Evolutionary conservation across 2,797 vertebrate species (phyloP), one percentile per base, ranked within the genome.

Genomic region (Halcyon badia): DNA sequence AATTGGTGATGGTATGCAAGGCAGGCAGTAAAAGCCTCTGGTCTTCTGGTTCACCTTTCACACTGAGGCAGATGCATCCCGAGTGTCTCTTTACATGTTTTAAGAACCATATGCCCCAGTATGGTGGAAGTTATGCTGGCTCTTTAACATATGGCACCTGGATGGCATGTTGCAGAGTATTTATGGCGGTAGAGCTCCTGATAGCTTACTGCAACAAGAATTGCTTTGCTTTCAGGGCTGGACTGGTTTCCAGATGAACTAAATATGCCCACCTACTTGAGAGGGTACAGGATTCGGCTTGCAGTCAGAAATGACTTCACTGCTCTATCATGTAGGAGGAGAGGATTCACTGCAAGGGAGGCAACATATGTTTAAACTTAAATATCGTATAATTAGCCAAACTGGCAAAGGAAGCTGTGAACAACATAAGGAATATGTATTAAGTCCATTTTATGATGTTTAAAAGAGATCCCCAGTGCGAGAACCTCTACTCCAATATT

Each of bases 341-440:
- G 44, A 97, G 94, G 90, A 97, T 97, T 97, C 91, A 87, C 91
- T 97, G 95, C 88, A 97, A 97, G 95, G 96, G 93, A 97, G 77
- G 90, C 93, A 93, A 92, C 97, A 97, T 97, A 97, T 97, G 97
- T 97, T 97, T 97, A 96, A 97, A 95, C 96, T 95, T 97, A 97
- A 97, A 97, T 97, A 97, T 94, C 90, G 0, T 95, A 96, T 97
- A 96, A 97, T 97, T 97, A 97, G 90, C 90, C 93, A 95, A 96
- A 87, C 95, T 97, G 95, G 96, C 88, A 95, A 97, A 95, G 81
- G 96, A 97, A 97, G 49, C 97, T 97, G 97, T 96, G 96, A 96
- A 97, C 92, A 97, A 97, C 94, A 97, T 77, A 88, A 93, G 90
- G 91, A 90, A 70, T 86, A 88, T 78, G 46, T 95, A 94, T 86